These are phyloP conservation scores for Saccostrea cuccullata DNA, from an alignment of 1,140 invertebrate species.

Conservation along the genomic window DNA sequence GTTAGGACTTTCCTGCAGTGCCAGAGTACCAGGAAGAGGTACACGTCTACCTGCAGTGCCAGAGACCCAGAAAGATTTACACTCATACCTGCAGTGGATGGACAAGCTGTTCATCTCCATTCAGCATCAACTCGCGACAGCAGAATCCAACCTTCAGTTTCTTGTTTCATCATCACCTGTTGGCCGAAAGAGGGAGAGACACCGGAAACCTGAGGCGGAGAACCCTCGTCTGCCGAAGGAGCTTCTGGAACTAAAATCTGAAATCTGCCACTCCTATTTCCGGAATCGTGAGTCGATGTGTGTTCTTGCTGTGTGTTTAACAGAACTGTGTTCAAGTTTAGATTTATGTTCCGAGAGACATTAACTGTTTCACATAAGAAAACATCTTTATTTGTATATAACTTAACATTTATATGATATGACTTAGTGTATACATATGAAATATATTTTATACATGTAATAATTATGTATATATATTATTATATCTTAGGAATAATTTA, in stretches of 20 bases:
- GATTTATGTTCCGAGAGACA: no score
- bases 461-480: no score
- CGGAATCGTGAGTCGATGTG: background rate
- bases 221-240: background rate
- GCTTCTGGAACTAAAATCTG: background rate
- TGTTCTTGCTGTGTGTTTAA: background rate
- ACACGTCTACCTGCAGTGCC: background rate
- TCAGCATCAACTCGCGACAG: background rate
- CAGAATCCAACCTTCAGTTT: background rate
- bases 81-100: background rate
- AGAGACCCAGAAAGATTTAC: background rate
- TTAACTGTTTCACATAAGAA: background rate
- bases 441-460: no score
- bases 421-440: no score
- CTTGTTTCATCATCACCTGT: background rate
- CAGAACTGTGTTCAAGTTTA: background rate
- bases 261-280: background rate
- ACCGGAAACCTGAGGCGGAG: background rate
- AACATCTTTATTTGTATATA: no score
- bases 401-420: no score
- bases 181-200: background rate
- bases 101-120: background rate
- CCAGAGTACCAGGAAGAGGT: no score
- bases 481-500: no score
- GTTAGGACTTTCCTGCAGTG: no score